A percentile compares a stretch with the other conserved stretches of the same genome.
Evolutionary conservation across 2,797 vertebrate species (phyloP).

Genomic region (Neosalanx taihuensis): DNA sequence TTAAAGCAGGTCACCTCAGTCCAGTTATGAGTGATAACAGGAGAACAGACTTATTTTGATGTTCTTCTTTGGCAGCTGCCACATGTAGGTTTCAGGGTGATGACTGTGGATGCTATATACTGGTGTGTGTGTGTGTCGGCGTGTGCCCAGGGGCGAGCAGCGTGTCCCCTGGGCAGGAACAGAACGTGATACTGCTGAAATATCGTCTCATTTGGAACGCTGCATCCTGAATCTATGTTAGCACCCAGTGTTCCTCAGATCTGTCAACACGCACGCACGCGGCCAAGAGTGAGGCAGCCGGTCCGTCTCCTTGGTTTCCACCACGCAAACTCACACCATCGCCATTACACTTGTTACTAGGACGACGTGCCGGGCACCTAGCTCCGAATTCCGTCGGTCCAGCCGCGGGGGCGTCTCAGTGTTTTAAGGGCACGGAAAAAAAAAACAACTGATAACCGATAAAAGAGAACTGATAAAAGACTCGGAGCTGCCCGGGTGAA

Average conservation of each 20-base stretch:
- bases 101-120: neutral
- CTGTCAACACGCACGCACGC: conserved; percentile 39
- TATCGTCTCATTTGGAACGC: conserved; percentile 52
- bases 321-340: conserved; percentile 40
- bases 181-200: conserved; percentile 53
- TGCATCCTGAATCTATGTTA: conserved; percentile 14
- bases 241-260: conserved; percentile 50
- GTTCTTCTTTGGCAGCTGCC: neutral
- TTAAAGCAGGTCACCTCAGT: neutral
- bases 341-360: conserved; percentile 58
- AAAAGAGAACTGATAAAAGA: no score
- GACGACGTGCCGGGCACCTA: conserved; percentile 33
- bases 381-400: no score
- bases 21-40: neutral
- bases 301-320: conserved; percentile 49
- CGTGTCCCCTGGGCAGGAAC: conserved; percentile 51
- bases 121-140: conserved; percentile 8
- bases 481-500: no score
- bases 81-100: neutral
- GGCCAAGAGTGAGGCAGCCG: neutral
- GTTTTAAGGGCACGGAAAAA: no score
- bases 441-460: no score
- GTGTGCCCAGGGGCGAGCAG: conserved; percentile 25
- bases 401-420: no score
- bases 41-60: neutral